Base-by-base conservation (phyloP, 1,140 invertebrate genomes). In the Pogonomyrmex barbatus region DNA sequence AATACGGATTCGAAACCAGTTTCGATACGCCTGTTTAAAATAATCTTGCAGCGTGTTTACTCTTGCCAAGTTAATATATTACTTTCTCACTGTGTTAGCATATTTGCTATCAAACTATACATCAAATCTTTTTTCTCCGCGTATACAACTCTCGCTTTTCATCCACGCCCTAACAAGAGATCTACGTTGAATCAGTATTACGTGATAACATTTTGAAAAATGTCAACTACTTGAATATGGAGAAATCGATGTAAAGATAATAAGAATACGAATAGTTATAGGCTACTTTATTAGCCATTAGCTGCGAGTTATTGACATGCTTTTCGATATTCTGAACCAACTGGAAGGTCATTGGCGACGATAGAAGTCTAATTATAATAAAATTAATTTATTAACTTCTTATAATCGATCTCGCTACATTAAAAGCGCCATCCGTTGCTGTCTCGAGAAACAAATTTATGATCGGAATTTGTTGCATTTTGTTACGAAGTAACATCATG, bases 1-100 rank as follows among this genome's bases (percentile, higher is more conserved):
- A 79, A 79, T 9, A 67, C 47, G 75, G 54, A 90, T 88, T 86
- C 83, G 58, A 88, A 92, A 90, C 87, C 91, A 88, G 88, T 84
- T 92, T 65, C 76, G 81, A 78, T 89, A 87, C 87, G 77, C 87
- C 86, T 82, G 71, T 82, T 82, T 65, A 77, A 67, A 87, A 81
- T 88, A 89, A 91, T 91, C 88, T 88, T 89, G 2, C 78, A 65
- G 70, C 81, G 85, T 58, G 86, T 75, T 87, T 70, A 62, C 39
- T 63, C 33, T 47, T 47, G 45, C 4, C 33, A 17, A 62, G 52
- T 68, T 78, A 76, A 78, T 30, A 52, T 33, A 62, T 60, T 54
- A 90, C 76, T 89, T 90, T 50, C 81, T 83, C 52, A 33, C 17
- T 45, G 52, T 39, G 24, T 33, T 45, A 14, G 70, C 39, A 73